These are phyloP conservation scores for Chlorodrepanis virens DNA, from an alignment of 2,113 vertebrate species.

Conservation along the genomic window DNA sequence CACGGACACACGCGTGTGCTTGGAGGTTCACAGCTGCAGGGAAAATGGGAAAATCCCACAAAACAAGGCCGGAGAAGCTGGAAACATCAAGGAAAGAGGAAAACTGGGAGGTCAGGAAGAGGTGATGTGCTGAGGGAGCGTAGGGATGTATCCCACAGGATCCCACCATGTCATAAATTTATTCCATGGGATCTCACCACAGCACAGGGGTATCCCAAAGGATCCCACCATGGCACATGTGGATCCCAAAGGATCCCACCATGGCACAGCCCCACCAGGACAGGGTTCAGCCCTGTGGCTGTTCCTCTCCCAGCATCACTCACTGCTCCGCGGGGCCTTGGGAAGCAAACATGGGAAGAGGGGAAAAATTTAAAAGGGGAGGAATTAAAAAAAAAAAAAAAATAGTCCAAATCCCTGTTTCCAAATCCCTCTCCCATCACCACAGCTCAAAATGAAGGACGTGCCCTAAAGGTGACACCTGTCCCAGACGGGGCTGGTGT, in stretches of 20 bases:
- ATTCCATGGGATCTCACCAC: not conserved
- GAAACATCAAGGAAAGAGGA: not conserved
- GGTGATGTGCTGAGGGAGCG: accelerated
- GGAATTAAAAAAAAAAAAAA: not conserved
- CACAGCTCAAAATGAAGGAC: not conserved
- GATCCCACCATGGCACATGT: not conserved
- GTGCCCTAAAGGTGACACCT: not conserved
- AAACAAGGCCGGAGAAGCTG: accelerated
- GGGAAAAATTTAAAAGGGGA: not conserved
- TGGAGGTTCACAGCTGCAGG: too few species aligned
- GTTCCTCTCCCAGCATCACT: not conserved
- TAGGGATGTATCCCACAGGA: not conserved
- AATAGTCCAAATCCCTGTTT: not conserved
- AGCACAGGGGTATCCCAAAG: accelerated
- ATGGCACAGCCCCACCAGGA: not conserved
- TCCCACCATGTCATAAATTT: not conserved
- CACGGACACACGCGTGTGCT: accelerated
- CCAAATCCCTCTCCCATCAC: not conserved
- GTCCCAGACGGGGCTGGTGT: accelerated
- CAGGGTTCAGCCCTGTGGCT: accelerated
- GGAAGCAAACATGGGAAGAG: not conserved
- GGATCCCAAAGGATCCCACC: not conserved
- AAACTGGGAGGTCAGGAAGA: not conserved
- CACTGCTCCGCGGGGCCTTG: accelerated
- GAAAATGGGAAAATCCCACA: not conserved